Evolutionary conservation across 2,113 vertebrate species (phyloP), one percentile per base, ranked within the genome.

Genomic region (Zeus faber): DNA sequence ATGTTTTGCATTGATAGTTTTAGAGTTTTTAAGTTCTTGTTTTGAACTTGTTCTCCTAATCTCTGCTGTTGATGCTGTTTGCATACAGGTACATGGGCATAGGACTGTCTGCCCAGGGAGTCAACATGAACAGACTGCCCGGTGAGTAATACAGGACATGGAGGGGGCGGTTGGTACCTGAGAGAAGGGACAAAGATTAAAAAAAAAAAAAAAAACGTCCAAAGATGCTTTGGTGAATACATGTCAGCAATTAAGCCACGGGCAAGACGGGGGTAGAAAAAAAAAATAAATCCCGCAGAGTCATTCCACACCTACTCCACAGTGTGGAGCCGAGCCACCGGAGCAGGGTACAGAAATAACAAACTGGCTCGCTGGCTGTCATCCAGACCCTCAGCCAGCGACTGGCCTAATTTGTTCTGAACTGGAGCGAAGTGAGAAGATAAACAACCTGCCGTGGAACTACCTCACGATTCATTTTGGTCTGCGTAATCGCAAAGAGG

Each of bases 91-190:
- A 99, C 86, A 99, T 98, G 96, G 96, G 96, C 65, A 99, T 98
- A 58, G 96, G 96, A 83, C 88, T 99, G 79, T 99, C 96, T 50
- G 96, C 96, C 50, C 96, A 99, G 89, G 96, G 96, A 22, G 96
- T 98, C 88, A 99, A 98, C 89, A 98, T 99, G 95, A 99, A 99
- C 92, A 92, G 96, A 78, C 92, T 99, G 85, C 96, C 96, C 76
- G 96, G 96, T 99, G 85, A 96, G 95, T 96, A 74, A 26, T 16
- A 49, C 14, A 27, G 33, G 44, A 43, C n/a, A n/a, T n/a, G n/a
- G n/a, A n/a, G n/a, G n/a, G n/a, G n/a, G n/a, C n/a, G n/a, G n/a
- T n/a, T n/a, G n/a, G n/a, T n/a, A n/a, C n/a, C n/a, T n/a, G n/a
- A n/a, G n/a, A n/a, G n/a, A n/a, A n/a, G n/a, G n/a, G n/a, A n/a